Conservation (phyloP, 53 echinoderm and acorn worm species). For the Zoroaster sp. region DNA sequence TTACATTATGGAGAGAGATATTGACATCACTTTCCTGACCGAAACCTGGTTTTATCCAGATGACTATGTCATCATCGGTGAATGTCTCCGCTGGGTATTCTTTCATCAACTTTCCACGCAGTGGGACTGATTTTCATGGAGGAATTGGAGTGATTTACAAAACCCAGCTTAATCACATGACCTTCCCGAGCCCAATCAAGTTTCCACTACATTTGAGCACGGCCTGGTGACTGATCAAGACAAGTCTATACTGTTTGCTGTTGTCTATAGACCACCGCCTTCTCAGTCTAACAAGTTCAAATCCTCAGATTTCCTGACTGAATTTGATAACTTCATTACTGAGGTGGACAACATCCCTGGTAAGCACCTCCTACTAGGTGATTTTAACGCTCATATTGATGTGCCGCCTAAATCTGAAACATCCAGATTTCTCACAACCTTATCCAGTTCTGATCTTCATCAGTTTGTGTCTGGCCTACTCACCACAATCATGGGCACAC, state of each 20-base stretch:
- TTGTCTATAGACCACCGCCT: not conserved
- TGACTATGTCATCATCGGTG: not conserved
- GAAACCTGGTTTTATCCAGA: not conserved
- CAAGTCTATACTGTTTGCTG: not conserved
- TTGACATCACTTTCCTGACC: not conserved
- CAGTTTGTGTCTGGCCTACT: not conserved
- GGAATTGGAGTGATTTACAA: not conserved
- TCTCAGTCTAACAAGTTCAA: not conserved
- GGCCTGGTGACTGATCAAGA: not conserved
- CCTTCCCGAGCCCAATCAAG: not conserved
- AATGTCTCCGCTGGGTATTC: not conserved
- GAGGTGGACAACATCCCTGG: not conserved
- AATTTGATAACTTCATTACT: not conserved
- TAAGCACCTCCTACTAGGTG: not conserved
- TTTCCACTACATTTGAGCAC: not conserved
- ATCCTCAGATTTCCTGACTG: constrained; percentile 1
- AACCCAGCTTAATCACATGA: not conserved
- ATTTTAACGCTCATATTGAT: not conserved
- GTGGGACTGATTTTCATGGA: not conserved
- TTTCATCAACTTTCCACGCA: not conserved
- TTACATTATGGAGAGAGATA: not conserved
- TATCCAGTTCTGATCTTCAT: not conserved
- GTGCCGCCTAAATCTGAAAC: not conserved
- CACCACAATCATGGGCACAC: not conserved
- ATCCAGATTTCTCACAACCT: not conserved